Evolutionary conservation across 2,797 vertebrate species (phyloP).

Genomic region (Cyprinella venusta): DNA sequence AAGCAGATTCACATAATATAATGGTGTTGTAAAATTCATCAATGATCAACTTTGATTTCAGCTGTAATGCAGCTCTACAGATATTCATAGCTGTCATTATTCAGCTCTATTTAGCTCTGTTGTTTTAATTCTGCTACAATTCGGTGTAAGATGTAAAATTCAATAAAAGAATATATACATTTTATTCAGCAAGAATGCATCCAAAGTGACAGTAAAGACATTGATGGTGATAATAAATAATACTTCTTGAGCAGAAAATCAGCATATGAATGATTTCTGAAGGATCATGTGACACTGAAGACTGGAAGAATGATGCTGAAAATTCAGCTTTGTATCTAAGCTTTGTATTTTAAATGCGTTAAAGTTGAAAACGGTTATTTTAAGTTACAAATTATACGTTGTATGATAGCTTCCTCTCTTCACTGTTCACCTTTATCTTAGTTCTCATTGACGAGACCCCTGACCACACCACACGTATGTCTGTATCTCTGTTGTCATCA

Average conservation of each 20-base stretch:
- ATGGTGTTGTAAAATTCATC: background rate
- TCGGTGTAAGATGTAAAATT: background rate
- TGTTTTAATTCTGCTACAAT: background rate
- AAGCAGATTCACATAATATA: background rate
- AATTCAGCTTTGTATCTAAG: background rate
- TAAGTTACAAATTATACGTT: too few species aligned
- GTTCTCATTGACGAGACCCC: background rate
- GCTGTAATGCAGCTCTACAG: background rate
- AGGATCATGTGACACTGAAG: background rate
- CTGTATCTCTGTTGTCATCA: conserved; percentile 15
- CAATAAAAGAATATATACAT: too few species aligned
- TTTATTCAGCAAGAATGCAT: background rate
- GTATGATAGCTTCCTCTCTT: background rate
- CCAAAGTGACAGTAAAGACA: background rate
- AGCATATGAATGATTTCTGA: background rate
- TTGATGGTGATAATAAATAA: background rate
- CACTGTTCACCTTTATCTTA: background rate
- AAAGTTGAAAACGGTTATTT: background rate
- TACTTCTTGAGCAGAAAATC: background rate
- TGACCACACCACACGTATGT: background rate
- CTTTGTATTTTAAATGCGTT: background rate
- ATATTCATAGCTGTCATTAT: background rate
- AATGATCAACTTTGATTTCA: background rate
- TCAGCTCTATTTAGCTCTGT: background rate
- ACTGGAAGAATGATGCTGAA: background rate